A percentile compares a stretch with the other conserved stretches of the same genome.
Evolutionary conservation across 1,140 invertebrate species (phyloP).

Genomic region (Eupristina koningsbergeri): DNA sequence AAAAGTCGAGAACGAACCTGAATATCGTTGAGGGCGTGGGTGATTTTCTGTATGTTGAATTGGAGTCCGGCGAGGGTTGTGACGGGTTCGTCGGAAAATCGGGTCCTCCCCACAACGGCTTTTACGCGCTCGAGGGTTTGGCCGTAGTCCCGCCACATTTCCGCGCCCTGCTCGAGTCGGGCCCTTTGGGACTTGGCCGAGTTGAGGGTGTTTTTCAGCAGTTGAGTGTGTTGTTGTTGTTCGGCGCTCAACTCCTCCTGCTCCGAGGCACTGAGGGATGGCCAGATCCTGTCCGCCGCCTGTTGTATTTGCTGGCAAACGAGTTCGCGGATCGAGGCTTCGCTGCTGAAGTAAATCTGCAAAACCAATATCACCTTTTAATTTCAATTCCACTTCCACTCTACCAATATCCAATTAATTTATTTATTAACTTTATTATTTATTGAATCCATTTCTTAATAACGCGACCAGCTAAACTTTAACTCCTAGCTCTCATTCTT

Average conservation of each 20-base stretch:
- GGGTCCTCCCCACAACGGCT: slow-evolving; percentile 80
- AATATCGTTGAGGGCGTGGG: slow-evolving; percentile 83
- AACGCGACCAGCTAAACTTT: too few species aligned
- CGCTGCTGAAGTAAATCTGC: slow-evolving; percentile 84
- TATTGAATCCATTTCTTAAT: too few species aligned
- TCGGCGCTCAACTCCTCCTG: slow-evolving; percentile 87
- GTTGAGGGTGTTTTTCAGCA: slow-evolving; percentile 86
- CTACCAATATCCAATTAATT: too few species aligned
- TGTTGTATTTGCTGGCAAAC: slow-evolving; percentile 87
- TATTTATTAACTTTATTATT: too few species aligned
- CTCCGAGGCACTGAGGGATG: slow-evolving; percentile 83
- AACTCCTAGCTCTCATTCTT: too few species aligned
- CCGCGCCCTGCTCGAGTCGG: slow-evolving; percentile 83
- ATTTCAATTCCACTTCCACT: too few species aligned
- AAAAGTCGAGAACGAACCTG: slow-evolving; percentile 74
- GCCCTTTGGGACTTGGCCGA: slow-evolving; percentile 84
- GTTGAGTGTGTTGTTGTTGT: slow-evolving; percentile 83
- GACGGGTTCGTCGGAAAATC: slow-evolving; percentile 83
- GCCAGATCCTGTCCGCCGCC: slow-evolving; percentile 89
- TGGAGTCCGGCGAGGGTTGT: slow-evolving; percentile 83
- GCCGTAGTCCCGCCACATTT: slow-evolving; percentile 86
- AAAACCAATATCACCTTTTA: too few species aligned
- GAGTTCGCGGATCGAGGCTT: slow-evolving; percentile 83
- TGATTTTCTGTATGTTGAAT: slow-evolving; percentile 86
- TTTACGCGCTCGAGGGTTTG: slow-evolving; percentile 84